phyloP scores from a whole-genome alignment of 37 sponge, comb jelly and placozoan genomes.

The Hormiphora californensis region DNA sequence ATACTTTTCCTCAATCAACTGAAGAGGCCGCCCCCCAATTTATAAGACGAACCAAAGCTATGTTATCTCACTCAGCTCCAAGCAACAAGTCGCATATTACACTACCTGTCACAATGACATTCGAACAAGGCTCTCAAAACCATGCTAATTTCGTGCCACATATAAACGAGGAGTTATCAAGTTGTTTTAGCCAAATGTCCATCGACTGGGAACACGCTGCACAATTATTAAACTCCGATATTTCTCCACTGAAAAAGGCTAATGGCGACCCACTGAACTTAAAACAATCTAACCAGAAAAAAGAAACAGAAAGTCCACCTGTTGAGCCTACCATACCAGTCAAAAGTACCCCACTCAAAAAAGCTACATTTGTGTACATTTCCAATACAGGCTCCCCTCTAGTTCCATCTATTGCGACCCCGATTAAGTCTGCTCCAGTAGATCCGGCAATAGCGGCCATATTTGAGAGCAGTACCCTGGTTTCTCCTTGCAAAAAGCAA shows the following conservation, averaged over 20 bases:
- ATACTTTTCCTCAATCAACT: too few species aligned
- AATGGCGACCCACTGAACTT: too few species aligned
- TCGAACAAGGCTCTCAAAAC: too few species aligned
- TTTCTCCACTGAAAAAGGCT: constrained; percentile 10
- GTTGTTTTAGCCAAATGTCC: constrained; percentile 52
- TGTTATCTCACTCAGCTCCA: too few species aligned
- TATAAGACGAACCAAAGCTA: too few species aligned
- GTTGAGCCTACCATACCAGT: neutral
- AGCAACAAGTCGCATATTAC: too few species aligned
- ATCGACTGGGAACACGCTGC: constrained; percentile 37
- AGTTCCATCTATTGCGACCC: too few species aligned
- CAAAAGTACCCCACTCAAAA: neutral
- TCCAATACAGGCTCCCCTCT: neutral
- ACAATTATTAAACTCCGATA: neutral
- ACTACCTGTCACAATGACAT: too few species aligned
- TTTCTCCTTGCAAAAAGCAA: neutral
- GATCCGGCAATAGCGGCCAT: constrained; percentile 15
- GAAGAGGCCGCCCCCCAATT: too few species aligned
- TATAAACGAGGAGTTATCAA: constrained; percentile 31
- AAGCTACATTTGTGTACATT: neutral
- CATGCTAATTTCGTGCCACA: too few species aligned
- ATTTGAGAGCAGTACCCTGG: constrained; percentile 30
- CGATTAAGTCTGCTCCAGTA: neutral
- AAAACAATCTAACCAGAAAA: too few species aligned
- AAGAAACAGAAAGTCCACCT: neutral